A percentile compares a stretch with the other conserved stretches of the same genome.
Conservation (phyloP, 2,797 vertebrate genomes). For the Gymnoscopelus braueri region DNA sequence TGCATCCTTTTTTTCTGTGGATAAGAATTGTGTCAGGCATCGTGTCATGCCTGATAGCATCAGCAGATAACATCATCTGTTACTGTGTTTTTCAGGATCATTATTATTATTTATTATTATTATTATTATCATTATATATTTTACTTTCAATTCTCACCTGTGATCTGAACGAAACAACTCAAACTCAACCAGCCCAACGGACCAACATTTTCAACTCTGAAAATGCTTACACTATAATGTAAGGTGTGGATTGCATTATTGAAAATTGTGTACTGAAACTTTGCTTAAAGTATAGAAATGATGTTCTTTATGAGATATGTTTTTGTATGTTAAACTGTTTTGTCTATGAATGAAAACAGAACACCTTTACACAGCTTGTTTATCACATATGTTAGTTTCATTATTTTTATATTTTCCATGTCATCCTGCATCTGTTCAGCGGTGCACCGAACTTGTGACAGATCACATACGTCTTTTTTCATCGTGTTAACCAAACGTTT, state of each 20-base stretch:
- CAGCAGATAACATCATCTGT: constrained; percentile 67
- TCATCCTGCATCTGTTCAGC: constrained; percentile 5
- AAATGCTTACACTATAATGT: constrained; percentile 52
- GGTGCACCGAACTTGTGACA: neutral
- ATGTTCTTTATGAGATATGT: too few species aligned
- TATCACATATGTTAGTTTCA: constrained; percentile 6
- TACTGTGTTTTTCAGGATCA: constrained; percentile 50
- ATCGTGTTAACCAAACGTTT: constrained; percentile 37
- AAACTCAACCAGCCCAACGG: constrained; percentile 52
- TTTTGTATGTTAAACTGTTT: too few species aligned
- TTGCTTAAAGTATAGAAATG: constrained; percentile 9
- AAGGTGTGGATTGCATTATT: constrained; percentile 25
- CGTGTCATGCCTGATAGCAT: constrained; percentile 38
- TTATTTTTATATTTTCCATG: neutral
- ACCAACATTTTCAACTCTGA: neutral
- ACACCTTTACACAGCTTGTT: neutral
- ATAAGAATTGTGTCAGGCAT: constrained; percentile 38
- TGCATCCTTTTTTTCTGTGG: constrained; percentile 44
- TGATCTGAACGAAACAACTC: constrained; percentile 45
- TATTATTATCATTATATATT: neutral
- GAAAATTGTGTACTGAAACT: constrained; percentile 51
- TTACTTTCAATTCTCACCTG: constrained; percentile 32
- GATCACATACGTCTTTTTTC: constrained; percentile 13
- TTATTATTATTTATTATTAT: neutral
- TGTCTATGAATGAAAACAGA: constrained; percentile 12